Percentiles rank a stretch among this genome's conserved stretches.
Conservation (phyloP, 2,113 vertebrate species). For the Furnarius figulus region DNA sequence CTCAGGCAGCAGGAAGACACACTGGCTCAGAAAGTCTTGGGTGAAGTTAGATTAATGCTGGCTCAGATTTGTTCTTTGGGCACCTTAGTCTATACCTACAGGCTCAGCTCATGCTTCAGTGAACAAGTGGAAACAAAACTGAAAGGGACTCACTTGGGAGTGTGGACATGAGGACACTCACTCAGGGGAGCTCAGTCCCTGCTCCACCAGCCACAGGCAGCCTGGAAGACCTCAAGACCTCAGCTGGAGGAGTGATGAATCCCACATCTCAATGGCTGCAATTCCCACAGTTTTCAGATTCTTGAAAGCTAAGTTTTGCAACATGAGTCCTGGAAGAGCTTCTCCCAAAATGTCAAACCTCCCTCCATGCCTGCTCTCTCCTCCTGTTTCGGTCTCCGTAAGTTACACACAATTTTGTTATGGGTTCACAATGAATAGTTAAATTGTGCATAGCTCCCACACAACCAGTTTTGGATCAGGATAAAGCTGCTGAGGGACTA, state of each 20-base stretch:
- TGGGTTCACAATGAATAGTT: background rate
- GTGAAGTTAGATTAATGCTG: background rate
- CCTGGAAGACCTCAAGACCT: background rate
- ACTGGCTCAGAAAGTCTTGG: background rate
- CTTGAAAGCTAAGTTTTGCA: background rate
- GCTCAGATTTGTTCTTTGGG: background rate
- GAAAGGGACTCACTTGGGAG: background rate
- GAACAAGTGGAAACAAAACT: background rate
- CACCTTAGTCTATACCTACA: background rate
- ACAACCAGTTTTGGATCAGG: background rate
- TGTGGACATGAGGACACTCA: background rate
- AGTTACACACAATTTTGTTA: background rate
- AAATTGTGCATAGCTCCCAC: background rate
- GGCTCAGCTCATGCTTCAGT: background rate
- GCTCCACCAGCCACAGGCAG: background rate
- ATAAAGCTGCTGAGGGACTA: background rate
- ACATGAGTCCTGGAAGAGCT: background rate
- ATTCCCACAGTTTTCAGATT: background rate
- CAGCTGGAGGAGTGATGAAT: background rate
- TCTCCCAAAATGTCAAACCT: background rate
- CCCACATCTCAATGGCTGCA: background rate
- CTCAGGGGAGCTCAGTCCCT: background rate
- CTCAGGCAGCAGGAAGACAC: background rate
- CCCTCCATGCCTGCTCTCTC: background rate
- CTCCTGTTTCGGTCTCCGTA: background rate